Evolutionary conservation across 1,140 invertebrate genomes (phyloP).

Genomic region (Andrena cerasifolii): DNA sequence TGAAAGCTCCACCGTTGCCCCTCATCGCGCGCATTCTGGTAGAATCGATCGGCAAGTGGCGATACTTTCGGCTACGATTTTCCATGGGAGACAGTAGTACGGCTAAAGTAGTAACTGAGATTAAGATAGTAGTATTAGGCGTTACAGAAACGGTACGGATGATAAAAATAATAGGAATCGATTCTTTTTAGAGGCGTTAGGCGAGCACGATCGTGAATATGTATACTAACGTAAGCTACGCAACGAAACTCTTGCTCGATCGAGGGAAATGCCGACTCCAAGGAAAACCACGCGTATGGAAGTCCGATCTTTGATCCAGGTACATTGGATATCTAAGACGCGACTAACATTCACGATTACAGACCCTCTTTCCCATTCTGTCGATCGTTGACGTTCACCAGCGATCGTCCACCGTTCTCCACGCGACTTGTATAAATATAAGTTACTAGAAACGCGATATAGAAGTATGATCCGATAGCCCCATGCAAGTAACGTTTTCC

Average conservation of each 20-base stretch:
- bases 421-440: constrained; percentile 51
- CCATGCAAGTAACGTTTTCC: constrained; percentile 9
- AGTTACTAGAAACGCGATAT: constrained; percentile 39
- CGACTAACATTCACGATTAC: too few species aligned
- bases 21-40: background rate
- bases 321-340: too few species aligned
- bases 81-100: constrained; percentile 21
- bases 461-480: constrained; percentile 41
- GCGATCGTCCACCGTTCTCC: background rate
- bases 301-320: background rate
- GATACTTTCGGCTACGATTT: constrained; percentile 6
- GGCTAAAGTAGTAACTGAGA: constrained; percentile 25
- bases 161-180: constrained; percentile 64
- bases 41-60: background rate
- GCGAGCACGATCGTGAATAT: constrained; percentile 50
- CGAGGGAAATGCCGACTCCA: constrained; percentile 11
- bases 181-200: constrained; percentile 45
- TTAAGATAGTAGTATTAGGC: constrained; percentile 24
- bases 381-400: background rate
- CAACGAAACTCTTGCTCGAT: constrained; percentile 31
- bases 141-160: constrained; percentile 38
- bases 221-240: constrained; percentile 37
- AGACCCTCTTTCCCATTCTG: too few species aligned
- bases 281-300: too few species aligned
- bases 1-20: background rate